phyloP scores from a whole-genome alignment of 1,140 invertebrate species.

The Grapholita molesta region DNA sequence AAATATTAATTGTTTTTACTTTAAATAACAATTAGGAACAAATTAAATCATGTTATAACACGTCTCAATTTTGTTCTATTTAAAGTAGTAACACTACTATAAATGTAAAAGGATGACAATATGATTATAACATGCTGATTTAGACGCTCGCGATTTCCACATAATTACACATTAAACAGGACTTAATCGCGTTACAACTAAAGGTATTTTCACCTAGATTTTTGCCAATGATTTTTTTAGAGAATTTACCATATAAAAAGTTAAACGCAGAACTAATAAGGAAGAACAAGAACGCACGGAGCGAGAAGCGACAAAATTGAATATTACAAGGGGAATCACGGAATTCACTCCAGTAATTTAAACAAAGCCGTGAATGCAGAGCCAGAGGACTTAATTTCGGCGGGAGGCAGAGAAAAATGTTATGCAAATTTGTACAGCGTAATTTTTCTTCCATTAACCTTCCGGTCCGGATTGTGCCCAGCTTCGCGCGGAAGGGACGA shows the following conservation, averaged over 20 bases:
- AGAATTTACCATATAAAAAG: slow-evolving; percentile 24
- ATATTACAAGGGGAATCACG: slow-evolving; percentile 61
- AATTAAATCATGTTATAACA: too few species aligned
- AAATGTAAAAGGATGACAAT: too few species aligned
- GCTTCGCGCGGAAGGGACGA: slow-evolving; percentile 38
- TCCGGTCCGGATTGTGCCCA: slow-evolving; percentile 43
- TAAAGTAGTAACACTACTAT: too few species aligned
- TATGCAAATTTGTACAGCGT: slow-evolving; percentile 76
- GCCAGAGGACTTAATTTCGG: slow-evolving; percentile 64
- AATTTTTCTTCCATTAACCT: slow-evolving; percentile 75
- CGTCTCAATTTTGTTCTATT: too few species aligned
- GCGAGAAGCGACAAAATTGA: slow-evolving; percentile 47
- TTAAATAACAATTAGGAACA: too few species aligned
- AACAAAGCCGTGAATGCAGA: slow-evolving; percentile 62
- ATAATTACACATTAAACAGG: too few species aligned
- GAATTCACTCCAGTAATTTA: slow-evolving; percentile 63
- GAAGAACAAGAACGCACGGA: slow-evolving; percentile 22
- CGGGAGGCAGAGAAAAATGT: slow-evolving; percentile 67
- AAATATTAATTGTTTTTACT: too few species aligned
- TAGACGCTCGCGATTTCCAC: too few species aligned
- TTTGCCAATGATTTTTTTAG: too few species aligned
- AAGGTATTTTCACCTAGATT: too few species aligned
- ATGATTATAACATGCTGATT: too few species aligned
- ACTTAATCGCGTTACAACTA: too few species aligned
- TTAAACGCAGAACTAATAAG: slow-evolving; percentile 22